Conservation (phyloP, 2,888 invertebrate genomes). For the Andricus curvator region DNA sequence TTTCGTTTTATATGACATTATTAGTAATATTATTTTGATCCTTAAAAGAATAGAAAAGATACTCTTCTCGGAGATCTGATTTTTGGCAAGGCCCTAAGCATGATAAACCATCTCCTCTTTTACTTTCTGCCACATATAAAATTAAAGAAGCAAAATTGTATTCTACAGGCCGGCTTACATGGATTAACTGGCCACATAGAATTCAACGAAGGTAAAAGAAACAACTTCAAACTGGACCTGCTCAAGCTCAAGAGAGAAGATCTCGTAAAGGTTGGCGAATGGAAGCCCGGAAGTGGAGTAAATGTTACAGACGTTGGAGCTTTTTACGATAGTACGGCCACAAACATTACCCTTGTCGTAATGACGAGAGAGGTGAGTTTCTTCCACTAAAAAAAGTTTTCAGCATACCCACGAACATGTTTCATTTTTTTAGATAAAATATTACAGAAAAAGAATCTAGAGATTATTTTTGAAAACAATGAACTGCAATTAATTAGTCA, state of each 20-base stretch:
- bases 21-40: too few relatives aligned
- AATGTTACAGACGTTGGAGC: constrained; percentile 91
- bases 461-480: background rate
- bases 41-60: too few relatives aligned
- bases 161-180: constrained; percentile 86
- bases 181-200: constrained; percentile 93
- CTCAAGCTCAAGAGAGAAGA: constrained; percentile 89
- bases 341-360: constrained; percentile 93
- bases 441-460: background rate
- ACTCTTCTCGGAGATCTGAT: too few relatives aligned
- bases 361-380: constrained; percentile 90
- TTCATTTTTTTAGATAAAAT: background rate
- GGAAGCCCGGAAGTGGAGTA: constrained; percentile 88
- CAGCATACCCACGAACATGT: background rate
- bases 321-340: constrained; percentile 89
- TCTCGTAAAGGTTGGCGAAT: constrained; percentile 89
- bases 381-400: constrained; percentile 9
- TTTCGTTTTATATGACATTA: too few relatives aligned
- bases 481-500: background rate
- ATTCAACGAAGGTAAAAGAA: constrained; percentile 91
- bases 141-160: background rate
- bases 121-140: background rate
- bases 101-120: too few relatives aligned
- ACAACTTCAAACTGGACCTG: constrained; percentile 91
- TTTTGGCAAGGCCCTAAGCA: too few relatives aligned